phyloP scores from a whole-genome alignment of 2,113 vertebrate species.

The Sylvia atricapilla region DNA sequence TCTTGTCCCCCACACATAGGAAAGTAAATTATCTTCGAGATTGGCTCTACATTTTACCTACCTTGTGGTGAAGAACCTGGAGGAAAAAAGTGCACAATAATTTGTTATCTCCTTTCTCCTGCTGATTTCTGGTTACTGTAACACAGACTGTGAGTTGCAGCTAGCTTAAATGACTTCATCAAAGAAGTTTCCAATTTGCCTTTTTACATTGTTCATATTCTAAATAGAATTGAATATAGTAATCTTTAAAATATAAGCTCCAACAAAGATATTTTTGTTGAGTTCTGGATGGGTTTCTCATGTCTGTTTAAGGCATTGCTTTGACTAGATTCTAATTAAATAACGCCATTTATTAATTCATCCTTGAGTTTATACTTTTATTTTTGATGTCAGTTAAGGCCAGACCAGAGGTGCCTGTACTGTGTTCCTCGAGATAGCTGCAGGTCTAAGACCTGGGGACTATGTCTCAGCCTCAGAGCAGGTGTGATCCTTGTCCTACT shows the following conservation, averaged over 20 bases:
- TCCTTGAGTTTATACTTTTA: neutral
- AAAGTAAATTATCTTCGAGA: neutral
- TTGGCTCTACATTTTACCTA: neutral
- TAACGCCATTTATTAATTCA: neutral
- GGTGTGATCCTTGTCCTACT: neutral
- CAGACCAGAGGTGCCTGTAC: rapidly evolving
- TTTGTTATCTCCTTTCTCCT: neutral
- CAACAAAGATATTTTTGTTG: neutral
- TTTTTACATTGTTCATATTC: neutral
- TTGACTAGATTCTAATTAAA: neutral
- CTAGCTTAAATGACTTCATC: neutral
- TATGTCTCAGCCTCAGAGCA: neutral
- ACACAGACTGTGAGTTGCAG: neutral
- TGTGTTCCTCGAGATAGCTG: rapidly evolving
- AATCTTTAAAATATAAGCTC: neutral
- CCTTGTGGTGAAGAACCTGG: neutral
- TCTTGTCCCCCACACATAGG: neutral
- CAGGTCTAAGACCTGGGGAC: neutral
- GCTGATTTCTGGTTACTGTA: rapidly evolving
- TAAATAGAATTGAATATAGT: neutral
- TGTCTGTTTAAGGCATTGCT: rapidly evolving
- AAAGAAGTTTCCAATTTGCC: neutral
- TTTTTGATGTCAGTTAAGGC: neutral
- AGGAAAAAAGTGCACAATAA: rapidly evolving
- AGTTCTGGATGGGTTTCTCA: rapidly evolving